These are phyloP conservation scores for Xenus cinereus DNA, from an alignment of 2,113 vertebrate genomes.

Conservation along the genomic window DNA sequence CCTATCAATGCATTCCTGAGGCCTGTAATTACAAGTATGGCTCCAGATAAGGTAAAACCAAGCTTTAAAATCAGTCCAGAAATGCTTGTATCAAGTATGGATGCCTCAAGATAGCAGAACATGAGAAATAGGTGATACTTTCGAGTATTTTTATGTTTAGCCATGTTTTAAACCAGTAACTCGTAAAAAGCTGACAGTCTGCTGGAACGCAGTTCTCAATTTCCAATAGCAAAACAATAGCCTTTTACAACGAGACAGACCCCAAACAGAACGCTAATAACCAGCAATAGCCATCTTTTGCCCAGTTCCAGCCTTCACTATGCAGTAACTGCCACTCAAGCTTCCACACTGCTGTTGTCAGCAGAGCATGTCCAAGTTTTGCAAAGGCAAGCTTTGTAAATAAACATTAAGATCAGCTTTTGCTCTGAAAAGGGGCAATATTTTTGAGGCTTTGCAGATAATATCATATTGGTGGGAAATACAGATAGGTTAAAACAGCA, in stretches of 20 bases:
- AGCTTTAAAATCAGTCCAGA: background rate
- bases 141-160: background rate
- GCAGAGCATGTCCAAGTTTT: background rate
- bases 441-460: background rate
- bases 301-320: background rate
- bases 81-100: background rate
- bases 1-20: background rate
- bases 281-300: background rate
- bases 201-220: background rate
- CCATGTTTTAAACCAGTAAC: background rate
- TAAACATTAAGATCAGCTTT: background rate
- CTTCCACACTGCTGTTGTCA: background rate
- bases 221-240: background rate
- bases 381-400: background rate
- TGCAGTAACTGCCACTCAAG: background rate
- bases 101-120: background rate
- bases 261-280: background rate
- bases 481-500: background rate
- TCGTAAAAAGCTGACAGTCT: background rate
- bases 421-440: background rate
- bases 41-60: background rate
- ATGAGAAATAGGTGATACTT: background rate
- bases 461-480: background rate
- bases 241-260: background rate
- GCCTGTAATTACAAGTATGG: background rate